Evolutionary conservation across 2,888 invertebrate genomes (phyloP), one percentile per base, ranked within the genome.

Genomic region (Philopedon plagiatum): DNA sequence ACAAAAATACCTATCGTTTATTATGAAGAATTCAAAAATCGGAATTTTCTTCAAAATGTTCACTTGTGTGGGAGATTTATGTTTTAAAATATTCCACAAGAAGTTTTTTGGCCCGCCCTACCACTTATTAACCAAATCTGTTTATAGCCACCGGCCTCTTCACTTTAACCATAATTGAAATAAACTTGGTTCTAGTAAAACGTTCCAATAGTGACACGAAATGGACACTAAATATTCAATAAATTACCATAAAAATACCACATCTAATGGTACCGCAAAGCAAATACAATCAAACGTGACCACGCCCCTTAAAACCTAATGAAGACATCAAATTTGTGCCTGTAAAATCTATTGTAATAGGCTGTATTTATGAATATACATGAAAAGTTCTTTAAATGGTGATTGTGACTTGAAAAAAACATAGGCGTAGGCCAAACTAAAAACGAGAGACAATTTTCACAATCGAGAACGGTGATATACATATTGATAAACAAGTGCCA

Each of bases 261-360:
- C 26, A 15, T 44, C 60, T 60, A 60, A 60, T 60, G 60, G 60
- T 26, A 60, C 60, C 60, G 60, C 41, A 60, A 60, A 60, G 60
- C 60, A 60, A 60, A 60, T 60, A 60, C 18, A 60, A 60, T 41
- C 60, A 41, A 37, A 39, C 41, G 9, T 23, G 5, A n/a, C 37
- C 39, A 41, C 26, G 26, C 41, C 49, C 26, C 49, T 49, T 11
- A 26, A 13, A 23, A 13, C 29, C 29, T 68, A 61, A 68, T 61
- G 60, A 68, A 61, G 68, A 68, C 39, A 57, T 57, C 57, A 44
- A 56, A 44, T 44, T 57, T 65, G 64, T 64, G 54, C 34, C 51
- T 39, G 62, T 62, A 37, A 49, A 62, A 34, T 49, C 46, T 49
- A 49, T 32, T 41, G 23, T 26, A 26, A 41, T 23, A 21, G 41